Base-by-base conservation (phyloP, 1,140 invertebrate genomes). In the Drosophila nigromelanica region DNA sequence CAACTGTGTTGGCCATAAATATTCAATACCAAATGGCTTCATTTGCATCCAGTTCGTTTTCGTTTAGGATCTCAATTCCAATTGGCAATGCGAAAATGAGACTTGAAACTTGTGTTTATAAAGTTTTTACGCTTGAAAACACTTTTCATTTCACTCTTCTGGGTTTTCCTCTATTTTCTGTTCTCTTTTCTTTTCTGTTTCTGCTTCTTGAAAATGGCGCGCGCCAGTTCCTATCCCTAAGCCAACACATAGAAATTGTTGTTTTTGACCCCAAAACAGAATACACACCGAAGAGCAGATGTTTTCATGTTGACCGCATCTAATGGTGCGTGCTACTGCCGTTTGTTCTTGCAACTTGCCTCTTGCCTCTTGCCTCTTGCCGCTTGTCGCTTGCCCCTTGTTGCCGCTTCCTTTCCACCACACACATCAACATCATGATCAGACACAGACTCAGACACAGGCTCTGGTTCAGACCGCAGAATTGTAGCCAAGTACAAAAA, bases 301-400 rank as follows among this genome's bases (percentile, higher is more conserved):
- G 87, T 90, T 90, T 90, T 76, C 73, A 76, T 73, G 89, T 90
- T 90, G 87, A 90, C 87, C 87, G 87, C 87, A 90, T 90, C 87
- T 90, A 90, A 90, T 90, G 87, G 87, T 90, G 82, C 89, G 87
- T 90, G 87, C 87, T 87, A 90, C 87, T 90, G 87, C 78, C 71
- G 62, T 79, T 77, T 79, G 75, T 62, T 68, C 60, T 64, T 56
- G 58, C 58, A 33, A 35, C 45, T 14, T 73, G 70, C 70, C 55
- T 47, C 54, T 48, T 66, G 48, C 61, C 71, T 40, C 54, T 48
- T 66, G 48, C 61, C 71, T 21, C 45, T 39, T 60, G 62, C 55
- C 54, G 8, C 55, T 39, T 62, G 18, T 60, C 71, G 30, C 45
- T 39, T 60, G 62, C 55, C 54, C 11, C 55, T 39, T 62, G 18